These are phyloP conservation scores for Hofmannophila pseudospretella DNA, from an alignment of 2,888 invertebrate genomes.

Conservation along the genomic window DNA sequence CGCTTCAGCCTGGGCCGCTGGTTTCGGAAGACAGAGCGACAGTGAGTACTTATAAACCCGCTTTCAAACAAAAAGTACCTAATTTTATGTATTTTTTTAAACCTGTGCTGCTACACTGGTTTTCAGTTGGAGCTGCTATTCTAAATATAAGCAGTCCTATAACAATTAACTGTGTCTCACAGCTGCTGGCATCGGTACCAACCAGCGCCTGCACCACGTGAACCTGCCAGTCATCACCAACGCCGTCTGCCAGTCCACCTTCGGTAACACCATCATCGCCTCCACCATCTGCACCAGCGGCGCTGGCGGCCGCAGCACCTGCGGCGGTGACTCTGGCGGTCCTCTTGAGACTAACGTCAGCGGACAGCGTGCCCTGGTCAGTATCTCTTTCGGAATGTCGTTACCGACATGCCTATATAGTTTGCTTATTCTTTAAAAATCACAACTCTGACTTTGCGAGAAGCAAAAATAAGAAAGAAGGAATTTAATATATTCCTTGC, in stretches of 20 bases:
- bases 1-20: constrained; percentile 25
- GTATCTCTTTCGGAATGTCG: too few species aligned
- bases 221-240: constrained; percentile 54
- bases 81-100: too few species aligned
- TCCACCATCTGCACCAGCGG: constrained; percentile 49
- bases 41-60: too few species aligned
- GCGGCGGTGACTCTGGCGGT: constrained; percentile 31
- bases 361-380: background rate
- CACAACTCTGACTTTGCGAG: too few species aligned
- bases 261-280: constrained; percentile 24
- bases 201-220: constrained; percentile 47
- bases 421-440: too few species aligned
- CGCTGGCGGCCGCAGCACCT: constrained; percentile 38
- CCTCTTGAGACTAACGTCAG: constrained; percentile 7
- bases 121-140: too few species aligned
- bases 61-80: too few species aligned
- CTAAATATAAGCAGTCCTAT: too few species aligned
- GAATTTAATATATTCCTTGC: too few species aligned
- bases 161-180: background rate
- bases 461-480: too few species aligned
- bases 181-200: background rate
- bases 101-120: too few species aligned
- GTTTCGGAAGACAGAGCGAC: constrained; percentile 25
- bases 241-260: constrained; percentile 36
- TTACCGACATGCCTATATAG: too few species aligned